Evolutionary conservation across 2,797 vertebrate genomes (phyloP).

Genomic region (Lerista edwardsae): DNA sequence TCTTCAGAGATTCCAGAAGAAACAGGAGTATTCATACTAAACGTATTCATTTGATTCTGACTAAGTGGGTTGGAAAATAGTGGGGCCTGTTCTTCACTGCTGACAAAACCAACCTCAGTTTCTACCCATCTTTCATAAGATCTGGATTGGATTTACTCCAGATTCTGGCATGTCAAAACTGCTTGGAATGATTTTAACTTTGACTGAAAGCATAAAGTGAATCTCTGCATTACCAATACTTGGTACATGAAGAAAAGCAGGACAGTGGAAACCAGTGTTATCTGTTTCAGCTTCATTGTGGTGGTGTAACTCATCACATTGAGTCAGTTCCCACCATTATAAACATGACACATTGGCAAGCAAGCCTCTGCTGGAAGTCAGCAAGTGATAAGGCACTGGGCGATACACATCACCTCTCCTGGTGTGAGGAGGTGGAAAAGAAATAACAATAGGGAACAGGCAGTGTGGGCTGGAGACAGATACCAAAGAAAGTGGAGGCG

Average conservation of each 20-base stretch:
- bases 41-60: too few relatives aligned
- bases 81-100: too few relatives aligned
- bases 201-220: too few relatives aligned
- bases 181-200: too few relatives aligned
- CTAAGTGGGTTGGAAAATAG: too few relatives aligned
- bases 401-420: not conserved
- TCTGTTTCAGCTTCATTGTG: not conserved
- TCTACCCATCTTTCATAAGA: too few relatives aligned
- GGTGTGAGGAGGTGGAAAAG: not conserved
- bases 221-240: not conserved
- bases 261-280: not conserved
- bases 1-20: too few relatives aligned
- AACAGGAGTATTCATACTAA: too few relatives aligned
- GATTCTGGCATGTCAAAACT: too few relatives aligned
- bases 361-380: not conserved
- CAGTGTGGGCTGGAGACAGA: not conserved
- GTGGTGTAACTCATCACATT: not conserved
- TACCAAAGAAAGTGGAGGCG: not conserved
- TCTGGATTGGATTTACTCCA: too few relatives aligned
- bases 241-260: not conserved
- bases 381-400: not conserved
- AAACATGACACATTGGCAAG: not conserved
- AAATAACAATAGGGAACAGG: not conserved
- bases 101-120: too few relatives aligned
- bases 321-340: not conserved